These are phyloP conservation scores for Thereva nobilitata DNA, from an alignment of 2,888 invertebrate species.

Conservation along the genomic window DNA sequence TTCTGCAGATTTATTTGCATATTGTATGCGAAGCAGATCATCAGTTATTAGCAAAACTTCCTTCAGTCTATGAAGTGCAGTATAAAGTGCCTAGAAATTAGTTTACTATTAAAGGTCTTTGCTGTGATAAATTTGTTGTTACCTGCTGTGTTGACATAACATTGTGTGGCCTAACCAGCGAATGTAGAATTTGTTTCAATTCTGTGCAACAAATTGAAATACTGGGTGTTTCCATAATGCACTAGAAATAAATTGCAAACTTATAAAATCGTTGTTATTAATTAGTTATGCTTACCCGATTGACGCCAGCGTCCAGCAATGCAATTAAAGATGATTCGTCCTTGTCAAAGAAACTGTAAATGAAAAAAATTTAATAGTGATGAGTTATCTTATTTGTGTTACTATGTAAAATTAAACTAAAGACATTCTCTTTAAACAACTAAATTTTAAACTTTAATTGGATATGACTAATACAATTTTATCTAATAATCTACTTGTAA, in stretches of 20 bases:
- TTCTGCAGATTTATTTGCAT: conserved; percentile 85
- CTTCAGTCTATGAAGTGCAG: conserved; percentile 82
- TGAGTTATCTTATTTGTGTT: not conserved
- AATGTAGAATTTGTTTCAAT: conserved; percentile 77
- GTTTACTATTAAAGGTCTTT: conserved; percentile 54
- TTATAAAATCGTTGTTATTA: conserved; percentile 3
- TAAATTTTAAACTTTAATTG: too few species aligned
- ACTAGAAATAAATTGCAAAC: conserved; percentile 57
- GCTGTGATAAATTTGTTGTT: conserved; percentile 25
- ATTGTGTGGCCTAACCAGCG: conserved; percentile 74
- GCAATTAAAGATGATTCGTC: conserved; percentile 78
- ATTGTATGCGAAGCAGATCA: conserved; percentile 81
- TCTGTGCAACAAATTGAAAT: conserved; percentile 67
- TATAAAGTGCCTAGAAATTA: conserved; percentile 68
- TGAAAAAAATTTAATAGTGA: conserved; percentile 47
- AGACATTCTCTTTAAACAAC: too few species aligned
- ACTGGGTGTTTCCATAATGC: conserved; percentile 69
- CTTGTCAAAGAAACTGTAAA: conserved; percentile 78
- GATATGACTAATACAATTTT: too few species aligned
- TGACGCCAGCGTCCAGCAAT: conserved; percentile 82
- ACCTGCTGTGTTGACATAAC: conserved; percentile 71
- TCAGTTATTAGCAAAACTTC: conserved; percentile 89
- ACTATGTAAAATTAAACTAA: conserved; percentile 4
- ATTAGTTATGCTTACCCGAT: conserved; percentile 71
- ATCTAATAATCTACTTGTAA: too few species aligned